Conservation (phyloP, 2,113 vertebrate species). For the Thamnaconus septentrionalis region DNA sequence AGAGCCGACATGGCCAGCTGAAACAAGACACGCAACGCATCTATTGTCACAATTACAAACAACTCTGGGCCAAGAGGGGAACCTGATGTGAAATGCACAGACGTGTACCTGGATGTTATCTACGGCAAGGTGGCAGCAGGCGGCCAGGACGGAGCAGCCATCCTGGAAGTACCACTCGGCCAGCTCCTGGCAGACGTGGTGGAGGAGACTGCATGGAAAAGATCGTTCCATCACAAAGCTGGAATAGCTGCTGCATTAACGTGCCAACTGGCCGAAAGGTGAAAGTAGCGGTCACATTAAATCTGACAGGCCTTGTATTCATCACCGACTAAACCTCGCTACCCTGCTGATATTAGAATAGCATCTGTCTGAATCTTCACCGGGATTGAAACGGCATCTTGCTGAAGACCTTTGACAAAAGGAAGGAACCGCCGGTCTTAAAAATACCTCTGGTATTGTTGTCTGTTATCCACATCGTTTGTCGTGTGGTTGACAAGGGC, state of each 20-base stretch:
- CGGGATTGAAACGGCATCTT: too few relatives aligned
- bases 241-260: too few relatives aligned
- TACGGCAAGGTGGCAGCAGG: constrained; percentile 91
- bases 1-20: constrained; percentile 91
- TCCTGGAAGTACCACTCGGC: constrained; percentile 96
- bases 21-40: constrained; percentile 44
- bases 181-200: constrained; percentile 84
- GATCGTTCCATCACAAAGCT: too few relatives aligned
- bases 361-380: too few relatives aligned
- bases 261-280: too few relatives aligned
- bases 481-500: constrained; percentile 64
- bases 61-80: neutral
- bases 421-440: constrained; percentile 7
- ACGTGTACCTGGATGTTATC: constrained; percentile 86
- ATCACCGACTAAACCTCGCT: too few relatives aligned
- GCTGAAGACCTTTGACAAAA: too few relatives aligned
- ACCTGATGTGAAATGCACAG: neutral
- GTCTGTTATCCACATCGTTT: constrained; percentile 73
- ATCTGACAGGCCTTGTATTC: too few relatives aligned
- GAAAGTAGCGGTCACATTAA: too few relatives aligned
- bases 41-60: neutral
- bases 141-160: constrained; percentile 85
- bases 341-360: too few relatives aligned
- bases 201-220: constrained; percentile 79
- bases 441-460: constrained; percentile 84